These are phyloP conservation scores for Oncorhynchus masou DNA, from an alignment of 2,113 vertebrate species.

Conservation along the genomic window DNA sequence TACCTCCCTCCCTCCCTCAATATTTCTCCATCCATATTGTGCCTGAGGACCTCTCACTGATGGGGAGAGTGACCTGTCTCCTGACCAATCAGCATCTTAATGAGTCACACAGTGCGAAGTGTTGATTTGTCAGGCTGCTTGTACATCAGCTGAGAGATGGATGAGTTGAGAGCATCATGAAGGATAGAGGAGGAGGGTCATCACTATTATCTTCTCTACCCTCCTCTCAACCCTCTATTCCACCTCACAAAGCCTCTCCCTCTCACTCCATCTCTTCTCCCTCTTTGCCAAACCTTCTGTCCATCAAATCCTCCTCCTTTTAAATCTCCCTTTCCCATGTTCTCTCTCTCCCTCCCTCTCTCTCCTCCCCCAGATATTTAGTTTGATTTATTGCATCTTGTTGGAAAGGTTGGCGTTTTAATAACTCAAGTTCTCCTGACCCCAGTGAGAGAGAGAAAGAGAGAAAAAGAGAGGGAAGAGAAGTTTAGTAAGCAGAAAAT, in stretches of 20 bases:
- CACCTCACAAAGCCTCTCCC: conserved; percentile 44
- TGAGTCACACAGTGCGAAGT: neutral
- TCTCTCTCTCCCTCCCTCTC: conserved; percentile 20
- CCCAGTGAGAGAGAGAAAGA: conserved; percentile 51
- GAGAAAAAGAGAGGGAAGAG: neutral
- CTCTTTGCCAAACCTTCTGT: conserved; percentile 55
- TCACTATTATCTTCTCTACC: conserved; percentile 50
- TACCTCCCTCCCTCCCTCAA: neutral
- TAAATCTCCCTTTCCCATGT: conserved; percentile 63
- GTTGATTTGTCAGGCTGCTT: conserved; percentile 46
- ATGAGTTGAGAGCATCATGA: conserved; percentile 24
- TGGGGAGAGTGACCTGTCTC: neutral
- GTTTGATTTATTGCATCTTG: conserved; percentile 79
- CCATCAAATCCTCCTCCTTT: conserved; percentile 59
- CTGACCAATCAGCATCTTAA: conserved; percentile 32
- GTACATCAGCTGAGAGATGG: conserved; percentile 40
- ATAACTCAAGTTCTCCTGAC: conserved; percentile 77
- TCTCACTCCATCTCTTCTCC: conserved; percentile 46
- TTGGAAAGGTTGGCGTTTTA: conserved; percentile 80
- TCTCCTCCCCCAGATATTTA: conserved; percentile 68
- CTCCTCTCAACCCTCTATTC: conserved; percentile 39
- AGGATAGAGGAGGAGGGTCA: conserved; percentile 26
- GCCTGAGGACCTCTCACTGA: neutral
- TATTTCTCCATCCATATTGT: neutral
- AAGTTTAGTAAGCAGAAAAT: conserved; percentile 76